Evolutionary conservation across 2,888 invertebrate genomes (phyloP).

Genomic region (Trypoxylon attenuatum): DNA sequence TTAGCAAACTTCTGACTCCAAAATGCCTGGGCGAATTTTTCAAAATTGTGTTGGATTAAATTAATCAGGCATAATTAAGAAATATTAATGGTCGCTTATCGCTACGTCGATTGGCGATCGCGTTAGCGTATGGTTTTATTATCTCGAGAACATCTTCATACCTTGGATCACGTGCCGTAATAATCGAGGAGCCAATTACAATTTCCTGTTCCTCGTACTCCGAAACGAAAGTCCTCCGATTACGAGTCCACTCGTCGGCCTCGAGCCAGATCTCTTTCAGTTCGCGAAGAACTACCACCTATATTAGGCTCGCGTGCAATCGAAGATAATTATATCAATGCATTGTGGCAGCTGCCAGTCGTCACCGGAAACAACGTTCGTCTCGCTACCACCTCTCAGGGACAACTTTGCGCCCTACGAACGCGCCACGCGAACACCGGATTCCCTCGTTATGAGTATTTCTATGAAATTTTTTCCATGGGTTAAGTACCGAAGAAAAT

Average conservation of each 20-base stretch:
- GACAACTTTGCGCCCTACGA: no score
- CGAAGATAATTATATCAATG: slow-evolving; percentile 30
- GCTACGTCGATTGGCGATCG: slow-evolving; percentile 11
- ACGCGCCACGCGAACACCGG: no score
- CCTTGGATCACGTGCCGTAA: slow-evolving; percentile 28
- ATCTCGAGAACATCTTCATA: slow-evolving; percentile 28
- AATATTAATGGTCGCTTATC: slow-evolving; percentile 7
- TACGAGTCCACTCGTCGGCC: slow-evolving; percentile 5
- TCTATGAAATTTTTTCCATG: no score
- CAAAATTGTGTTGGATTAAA: no score
- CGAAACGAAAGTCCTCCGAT: neutral
- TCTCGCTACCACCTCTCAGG: no score
- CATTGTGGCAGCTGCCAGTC: slow-evolving; percentile 22
- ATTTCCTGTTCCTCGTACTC: slow-evolving; percentile 40
- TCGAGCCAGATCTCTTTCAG: slow-evolving; percentile 10
- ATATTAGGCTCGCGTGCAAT: slow-evolving; percentile 21
- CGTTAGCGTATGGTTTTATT: slow-evolving; percentile 26
- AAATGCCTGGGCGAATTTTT: no score
- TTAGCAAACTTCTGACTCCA: neutral
- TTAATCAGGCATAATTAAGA: slow-evolving; percentile 13
- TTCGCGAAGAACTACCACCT: neutral
- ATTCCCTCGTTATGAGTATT: no score
- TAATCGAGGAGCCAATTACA: slow-evolving; percentile 40
- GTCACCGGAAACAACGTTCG: no score
- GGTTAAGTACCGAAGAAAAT: no score